Base-by-base conservation (phyloP, 2,888 invertebrate species). In the Leucophenga montana region DNA sequence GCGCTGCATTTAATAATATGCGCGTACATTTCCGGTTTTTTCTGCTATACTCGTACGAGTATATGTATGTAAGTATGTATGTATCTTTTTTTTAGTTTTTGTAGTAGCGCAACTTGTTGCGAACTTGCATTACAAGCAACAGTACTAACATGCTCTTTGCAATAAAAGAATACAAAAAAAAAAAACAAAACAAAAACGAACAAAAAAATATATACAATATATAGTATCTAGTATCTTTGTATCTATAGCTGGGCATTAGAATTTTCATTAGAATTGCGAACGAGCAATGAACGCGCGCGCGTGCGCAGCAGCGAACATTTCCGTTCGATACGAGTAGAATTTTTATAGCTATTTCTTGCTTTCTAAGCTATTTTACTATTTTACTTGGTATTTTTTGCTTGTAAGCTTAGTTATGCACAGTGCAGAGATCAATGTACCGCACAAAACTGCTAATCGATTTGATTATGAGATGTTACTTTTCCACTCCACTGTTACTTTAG, bases 351-450 rank as follows among this genome's bases (percentile, higher is more conserved):
- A 16, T 50, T 50, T 50, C 16, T 50, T 50, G 50, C 13, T 50
- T n/a, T n/a, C n/a, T n/a, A n/a, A 27, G 27, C 27, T 50, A 11
- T 16, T 13, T 50, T 50, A 11, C 9, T 39, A 39, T 50, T 50
- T 50, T 18, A 16, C 13, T 27, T 57, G 18, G 13, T 22, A 14
- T 61, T n/a, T 39, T 16, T 61, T 39, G 16, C 13, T 61, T 31
- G 3, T 33, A 33, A 14, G 16, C 33, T 61, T 31, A 9, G 14
- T 1, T 39, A 61, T 1, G 20, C 5, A 4, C 33, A 57, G n/a
- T 18, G 20, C 46, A 46, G 62, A 62, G 62, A 33, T 62, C 33
- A 62, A 62, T 64, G 62, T 46, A 64, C 62, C 13, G 39, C 39
- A 39, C 11, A 18, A 18, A 54, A 22, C 22, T 54, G 48, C 62